A percentile compares a stretch with the other conserved stretches of the same genome.
phyloP scores from a whole-genome alignment of 2,113 vertebrate species.

The Sylvia atricapilla region DNA sequence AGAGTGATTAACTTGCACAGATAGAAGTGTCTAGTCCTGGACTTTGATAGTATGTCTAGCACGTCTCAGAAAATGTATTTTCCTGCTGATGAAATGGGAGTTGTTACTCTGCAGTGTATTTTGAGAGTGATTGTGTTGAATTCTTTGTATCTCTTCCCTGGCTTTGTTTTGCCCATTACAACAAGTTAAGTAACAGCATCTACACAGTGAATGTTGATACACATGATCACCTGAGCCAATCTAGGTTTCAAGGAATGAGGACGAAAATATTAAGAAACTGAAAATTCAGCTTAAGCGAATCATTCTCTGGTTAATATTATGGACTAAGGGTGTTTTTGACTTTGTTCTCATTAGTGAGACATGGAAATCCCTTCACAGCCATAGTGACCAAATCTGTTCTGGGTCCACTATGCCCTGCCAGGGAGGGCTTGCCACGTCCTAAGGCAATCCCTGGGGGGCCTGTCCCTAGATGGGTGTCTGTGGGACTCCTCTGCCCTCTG shows the following conservation, averaged over 20 bases:
- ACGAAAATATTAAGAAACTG: neutral
- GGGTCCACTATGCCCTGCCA: neutral
- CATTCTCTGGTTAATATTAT: neutral
- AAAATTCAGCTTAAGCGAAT: neutral
- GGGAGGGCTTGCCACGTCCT: neutral
- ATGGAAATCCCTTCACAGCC: neutral
- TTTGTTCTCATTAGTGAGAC: accelerated
- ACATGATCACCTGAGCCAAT: neutral
- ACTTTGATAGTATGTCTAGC: neutral
- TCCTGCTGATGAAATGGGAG: neutral
- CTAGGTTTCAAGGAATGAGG: neutral
- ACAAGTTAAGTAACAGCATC: neutral
- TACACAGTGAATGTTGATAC: neutral
- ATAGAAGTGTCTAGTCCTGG: neutral
- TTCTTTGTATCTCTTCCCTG: neutral
- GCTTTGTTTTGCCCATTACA: neutral
- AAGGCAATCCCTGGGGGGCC: neutral
- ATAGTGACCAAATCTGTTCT: neutral
- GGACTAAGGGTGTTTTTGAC: neutral
- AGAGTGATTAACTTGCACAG: neutral
- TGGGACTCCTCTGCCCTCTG: neutral
- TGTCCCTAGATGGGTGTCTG: neutral
- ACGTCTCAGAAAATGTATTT: neutral
- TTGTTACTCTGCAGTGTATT: neutral
- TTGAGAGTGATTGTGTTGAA: neutral